phyloP scores from a whole-genome alignment of 1,140 invertebrate genomes.

The Gerris buenoi region DNA sequence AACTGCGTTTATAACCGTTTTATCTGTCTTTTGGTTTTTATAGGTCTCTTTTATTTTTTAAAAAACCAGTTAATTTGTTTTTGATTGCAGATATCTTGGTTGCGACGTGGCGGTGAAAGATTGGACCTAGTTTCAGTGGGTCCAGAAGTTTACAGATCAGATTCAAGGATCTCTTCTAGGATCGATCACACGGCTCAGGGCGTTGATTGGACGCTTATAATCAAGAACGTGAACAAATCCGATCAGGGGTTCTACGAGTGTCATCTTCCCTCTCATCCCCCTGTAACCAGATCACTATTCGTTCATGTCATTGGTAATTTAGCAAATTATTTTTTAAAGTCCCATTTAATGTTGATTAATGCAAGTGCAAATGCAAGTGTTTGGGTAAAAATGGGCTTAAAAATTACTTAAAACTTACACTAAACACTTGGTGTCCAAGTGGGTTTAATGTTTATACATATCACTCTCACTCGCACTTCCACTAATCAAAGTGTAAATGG shows the following conservation, averaged over 20 bases:
- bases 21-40: too few species aligned
- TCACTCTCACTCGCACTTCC: too few species aligned
- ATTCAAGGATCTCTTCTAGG: conserved; percentile 27
- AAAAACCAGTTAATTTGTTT: neutral
- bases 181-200: conserved; percentile 15
- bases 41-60: too few species aligned
- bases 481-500: too few species aligned
- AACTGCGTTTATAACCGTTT: too few species aligned
- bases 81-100: conserved; percentile 52
- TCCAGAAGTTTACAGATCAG: conserved; percentile 58
- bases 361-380: too few species aligned
- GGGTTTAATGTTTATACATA: too few species aligned
- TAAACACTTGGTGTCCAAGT: too few species aligned
- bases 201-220: conserved; percentile 65
- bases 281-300: conserved; percentile 64
- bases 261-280: conserved; percentile 73
- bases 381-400: too few species aligned
- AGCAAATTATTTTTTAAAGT: too few species aligned
- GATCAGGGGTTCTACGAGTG: conserved; percentile 73
- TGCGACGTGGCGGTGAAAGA: conserved; percentile 50
- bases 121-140: conserved; percentile 59
- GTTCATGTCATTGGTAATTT: conserved; percentile 68
- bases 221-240: conserved; percentile 60
- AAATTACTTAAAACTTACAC: too few species aligned
- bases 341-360: too few species aligned